Base-by-base conservation (phyloP, 2,797 vertebrate species). In the Enteromius mattozi region DNA sequence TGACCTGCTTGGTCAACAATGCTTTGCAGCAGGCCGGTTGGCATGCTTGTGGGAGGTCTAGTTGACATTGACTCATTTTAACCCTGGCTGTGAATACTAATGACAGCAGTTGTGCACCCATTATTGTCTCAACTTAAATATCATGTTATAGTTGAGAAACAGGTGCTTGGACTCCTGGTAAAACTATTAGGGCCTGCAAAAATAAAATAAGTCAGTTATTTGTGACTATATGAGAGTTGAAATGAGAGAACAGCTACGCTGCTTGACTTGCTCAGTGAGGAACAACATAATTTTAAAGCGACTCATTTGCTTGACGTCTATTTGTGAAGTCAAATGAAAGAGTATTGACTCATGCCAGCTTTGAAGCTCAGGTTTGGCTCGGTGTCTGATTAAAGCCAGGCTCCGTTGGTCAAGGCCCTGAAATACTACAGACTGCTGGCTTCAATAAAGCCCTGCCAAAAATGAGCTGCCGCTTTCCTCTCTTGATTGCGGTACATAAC, bases 381-480 rank as follows among this genome's bases (percentile, higher is more conserved):
- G 27, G 72, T 33, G 27, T 74, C 61, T 85, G 85, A 85, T 80
- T 81, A 86, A 87, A 83, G 40, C 83, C 87, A 87, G 80, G 69
- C 82, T 65, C 59, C 2, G 47, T 61, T 78, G 78, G 72, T 86
- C 77, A 76, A 9, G 70, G 45, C 61, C 81, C 54, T 84, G 49
- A 80, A 82, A 78, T 68, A 76, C 81, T 76, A 84, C 66, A 72
- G 37, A 10, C 83, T 72, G 76, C 51, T 78, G 66, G 51, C 56
- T 84, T 84, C 40, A 79, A 78, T 61, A 79, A 84, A 49, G 54
- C 56, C 49, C 42, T 72, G 47, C 81, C 80, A 74, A 71, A 59
- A 69, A 81, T 37, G 71, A 76, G 56, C 40, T 27, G 24, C 47
- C 47, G 35, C 78, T 75, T 85, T 83, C 65, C 33, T 81, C 54